Evolutionary conservation across 2,888 invertebrate species (phyloP), one percentile per base, ranked within the genome.

Genomic region (Leistus spinibarbis): DNA sequence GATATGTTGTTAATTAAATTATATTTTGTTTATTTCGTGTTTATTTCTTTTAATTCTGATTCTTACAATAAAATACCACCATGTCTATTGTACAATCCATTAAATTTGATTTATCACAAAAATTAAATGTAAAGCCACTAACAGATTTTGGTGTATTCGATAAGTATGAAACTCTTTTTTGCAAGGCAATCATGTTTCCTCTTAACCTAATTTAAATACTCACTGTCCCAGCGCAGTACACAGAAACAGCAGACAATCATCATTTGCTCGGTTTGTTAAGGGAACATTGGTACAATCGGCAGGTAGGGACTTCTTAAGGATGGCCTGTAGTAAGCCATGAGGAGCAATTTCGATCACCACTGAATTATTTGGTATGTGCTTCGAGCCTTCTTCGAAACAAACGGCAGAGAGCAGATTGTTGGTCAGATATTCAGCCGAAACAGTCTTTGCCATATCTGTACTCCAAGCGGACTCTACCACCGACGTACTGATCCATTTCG

Each of bases 301-400:
- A 79, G 88, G 87, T 57, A 97, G 85, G 0, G 95, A 93, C 56
- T 95, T 88, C 77, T 93, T 91, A 5, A 97, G 87, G 80, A 97
- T 95, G 0, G 96, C 93, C 83, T 96, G 96, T 53, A 97, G 89
- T 0, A 97, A 88, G 5, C 95, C 93, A 80, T 97, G 97, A 0
- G 97, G 97, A 0, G 97, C 96, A 71, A 97, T 91, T 85, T 97
- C 97, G 77, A 97, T 92, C 3, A 92, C 90, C 75, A 97, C 89
- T 0, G 96, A 95, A 82, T 95, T 92, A 66, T 89, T 88, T 0
- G 95, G 96, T 79, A 97, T 92, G 80, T 93, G 89, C 17, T 88
- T 89, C 5, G 94, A 88, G 0, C 94, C 93, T 85, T 97, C 96
- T 82, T 96, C 95, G 84, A 95, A 95, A 19, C 92, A 86, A 0